Evolutionary conservation across 2,888 invertebrate genomes (phyloP), one percentile per base, ranked within the genome.

Genomic region (Drosophila algonquin): DNA sequence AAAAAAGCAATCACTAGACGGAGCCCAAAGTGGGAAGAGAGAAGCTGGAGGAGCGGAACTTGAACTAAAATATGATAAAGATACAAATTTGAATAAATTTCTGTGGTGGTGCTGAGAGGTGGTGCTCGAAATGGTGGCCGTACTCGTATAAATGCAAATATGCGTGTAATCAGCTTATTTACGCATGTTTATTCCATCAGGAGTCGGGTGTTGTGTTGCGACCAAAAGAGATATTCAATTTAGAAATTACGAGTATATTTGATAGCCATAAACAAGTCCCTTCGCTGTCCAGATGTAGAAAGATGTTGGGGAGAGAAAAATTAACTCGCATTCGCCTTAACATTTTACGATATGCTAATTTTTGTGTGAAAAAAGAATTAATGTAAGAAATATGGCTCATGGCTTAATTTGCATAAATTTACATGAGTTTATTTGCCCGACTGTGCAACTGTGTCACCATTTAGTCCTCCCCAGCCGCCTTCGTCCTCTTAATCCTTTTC

Each of bases 81-180:
- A 75, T 75, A 44, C 60, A 74, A 75, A 74, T 75, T 75, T 75
- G 75, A 75, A 75, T 75, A 75, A 46, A 69, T 70, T 75, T 58
- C 24, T 32, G 44, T 45, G 27, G 58, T 40, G 53, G 51, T 35
- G 35, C 35, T 40, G 56, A 59, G 71, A 65, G 59, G 45, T 70
- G 61, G 51, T 35, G 35, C 35, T 40, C 58, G 69, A 53, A 73
- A 73, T 73, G 70, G 76, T 60, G 73, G 7, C 40, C 40, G 14
- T 14, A 7, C 69, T 63, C 40, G 63, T 73, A 75, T 61, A 80
- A 74, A 82, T 74, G 80, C 83, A 90, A 87, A 88, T 90, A 89
- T 82, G 87, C 89, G 81, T 89, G 83, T 90, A 87, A 87, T 87
- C 90, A 89, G 87, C 90, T 87, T 87, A 87, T 74, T 87, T 89